Evolutionary conservation across 2,113 vertebrate species (phyloP).

Genomic region (Tychaedon coryphoeus): DNA sequence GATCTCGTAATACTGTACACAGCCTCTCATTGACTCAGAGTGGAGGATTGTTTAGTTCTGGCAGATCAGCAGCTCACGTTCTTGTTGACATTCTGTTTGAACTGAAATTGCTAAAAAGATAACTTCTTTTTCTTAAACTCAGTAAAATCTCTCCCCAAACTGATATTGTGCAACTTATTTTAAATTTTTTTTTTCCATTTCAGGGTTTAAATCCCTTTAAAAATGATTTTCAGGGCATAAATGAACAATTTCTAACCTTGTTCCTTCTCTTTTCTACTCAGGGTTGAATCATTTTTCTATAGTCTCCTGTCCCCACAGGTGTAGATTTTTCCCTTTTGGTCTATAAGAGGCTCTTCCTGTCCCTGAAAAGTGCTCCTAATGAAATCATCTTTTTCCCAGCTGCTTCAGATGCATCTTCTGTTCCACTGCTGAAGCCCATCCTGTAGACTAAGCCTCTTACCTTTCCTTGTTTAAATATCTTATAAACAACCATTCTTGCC

Average conservation of each 20-base stretch:
- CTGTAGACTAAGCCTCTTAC: neutral
- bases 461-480: neutral
- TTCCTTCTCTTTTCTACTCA: neutral
- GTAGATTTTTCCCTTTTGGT: neutral
- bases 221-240: neutral
- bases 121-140: neutral
- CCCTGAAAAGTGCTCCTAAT: neutral
- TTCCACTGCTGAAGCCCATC: neutral
- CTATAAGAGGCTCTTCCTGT: neutral
- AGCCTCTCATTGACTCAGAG: neutral
- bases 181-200: neutral
- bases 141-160: rapidly evolving
- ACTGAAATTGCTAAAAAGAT: neutral
- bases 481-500: neutral
- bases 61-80: neutral
- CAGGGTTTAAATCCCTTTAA: neutral
- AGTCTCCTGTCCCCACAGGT: neutral
- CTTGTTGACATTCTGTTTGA: neutral
- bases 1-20: neutral
- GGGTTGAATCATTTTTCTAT: neutral
- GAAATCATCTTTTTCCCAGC: neutral
- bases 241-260: neutral
- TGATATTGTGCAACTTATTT: neutral
- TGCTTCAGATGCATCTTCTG: neutral
- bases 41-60: neutral